These are phyloP conservation scores for Pachydiplax longipennis DNA, from an alignment of 2,888 invertebrate species.

Conservation along the genomic window DNA sequence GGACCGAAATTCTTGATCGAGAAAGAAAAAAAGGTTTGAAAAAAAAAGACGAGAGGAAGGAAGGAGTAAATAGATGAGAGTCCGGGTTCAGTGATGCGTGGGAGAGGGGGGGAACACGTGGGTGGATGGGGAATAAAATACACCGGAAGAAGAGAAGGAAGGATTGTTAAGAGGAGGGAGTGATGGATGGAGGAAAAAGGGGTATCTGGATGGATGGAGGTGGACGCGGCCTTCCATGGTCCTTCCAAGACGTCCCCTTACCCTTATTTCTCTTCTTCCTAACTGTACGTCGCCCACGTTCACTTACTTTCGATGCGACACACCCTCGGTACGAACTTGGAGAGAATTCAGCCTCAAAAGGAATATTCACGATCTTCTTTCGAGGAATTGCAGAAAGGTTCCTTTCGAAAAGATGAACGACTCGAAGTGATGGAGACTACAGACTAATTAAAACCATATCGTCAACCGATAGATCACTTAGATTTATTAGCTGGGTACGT, in stretches of 20 bases:
- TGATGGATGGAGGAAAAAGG: neutral
- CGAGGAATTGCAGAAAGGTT: neutral
- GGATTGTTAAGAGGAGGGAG: neutral
- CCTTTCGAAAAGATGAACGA: neutral
- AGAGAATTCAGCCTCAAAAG: neutral
- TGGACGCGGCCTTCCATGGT: neutral
- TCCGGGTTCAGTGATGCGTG: neutral
- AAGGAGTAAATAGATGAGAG: neutral
- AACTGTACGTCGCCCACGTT: neutral
- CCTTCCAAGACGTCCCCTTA: neutral
- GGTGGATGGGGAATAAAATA: neutral
- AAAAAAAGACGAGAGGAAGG: neutral
- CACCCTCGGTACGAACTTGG: neutral
- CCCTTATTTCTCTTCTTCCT: neutral
- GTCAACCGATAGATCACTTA: no score
- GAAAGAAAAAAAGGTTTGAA: neutral
- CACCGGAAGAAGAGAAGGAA: neutral
- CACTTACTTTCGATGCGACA: neutral
- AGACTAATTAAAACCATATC: no score
- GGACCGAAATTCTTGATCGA: neutral
- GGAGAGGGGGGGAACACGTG: neutral
- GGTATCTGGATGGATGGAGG: neutral
- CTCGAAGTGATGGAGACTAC: no score
- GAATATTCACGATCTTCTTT: neutral
- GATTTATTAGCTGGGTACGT: no score